These are phyloP conservation scores for Brachyptera putata DNA, from an alignment of 2,888 invertebrate species.

Conservation along the genomic window DNA sequence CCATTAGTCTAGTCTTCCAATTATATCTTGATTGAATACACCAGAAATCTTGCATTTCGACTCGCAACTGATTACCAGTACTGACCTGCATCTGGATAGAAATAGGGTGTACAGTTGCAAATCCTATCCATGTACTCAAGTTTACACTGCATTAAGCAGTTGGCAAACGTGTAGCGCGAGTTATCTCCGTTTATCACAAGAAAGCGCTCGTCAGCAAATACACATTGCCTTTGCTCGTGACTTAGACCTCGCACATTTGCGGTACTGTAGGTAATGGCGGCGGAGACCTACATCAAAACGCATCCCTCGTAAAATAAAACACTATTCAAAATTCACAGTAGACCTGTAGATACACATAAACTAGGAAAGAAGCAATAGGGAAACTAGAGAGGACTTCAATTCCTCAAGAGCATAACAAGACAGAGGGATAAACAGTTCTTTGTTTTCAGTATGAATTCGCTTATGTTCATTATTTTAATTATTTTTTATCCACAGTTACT, in stretches of 20 bases:
- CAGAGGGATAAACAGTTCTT: too few relatives aligned
- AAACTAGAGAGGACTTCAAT: too few relatives aligned
- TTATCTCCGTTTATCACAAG: slow-evolving; percentile 6
- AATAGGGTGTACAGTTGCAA: slow-evolving; percentile 33
- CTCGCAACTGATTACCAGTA: too few relatives aligned
- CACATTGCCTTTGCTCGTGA: slow-evolving; percentile 28
- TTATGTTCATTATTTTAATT: too few relatives aligned
- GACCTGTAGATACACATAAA: too few relatives aligned
- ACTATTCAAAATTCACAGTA: not conserved
- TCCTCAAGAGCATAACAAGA: too few relatives aligned
- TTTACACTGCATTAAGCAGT: slow-evolving; percentile 31
- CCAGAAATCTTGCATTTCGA: too few relatives aligned
- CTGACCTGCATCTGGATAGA: slow-evolving; percentile 27
- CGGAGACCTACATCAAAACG: slow-evolving; percentile 26
- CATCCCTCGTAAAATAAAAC: not conserved
- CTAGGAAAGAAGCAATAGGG: too few relatives aligned
- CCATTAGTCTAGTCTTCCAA: too few relatives aligned
- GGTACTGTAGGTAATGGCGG: slow-evolving; percentile 30
- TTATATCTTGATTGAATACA: too few relatives aligned
- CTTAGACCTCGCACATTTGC: slow-evolving; percentile 23
- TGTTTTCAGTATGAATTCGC: too few relatives aligned
- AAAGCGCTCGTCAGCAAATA: slow-evolving; percentile 30
- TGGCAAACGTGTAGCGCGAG: slow-evolving; percentile 28
- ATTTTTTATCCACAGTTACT: too few relatives aligned
- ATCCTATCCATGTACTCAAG: slow-evolving; percentile 28